Evolutionary conservation across 2,113 vertebrate species (phyloP).

Genomic region (Stictonetta naevosa): DNA sequence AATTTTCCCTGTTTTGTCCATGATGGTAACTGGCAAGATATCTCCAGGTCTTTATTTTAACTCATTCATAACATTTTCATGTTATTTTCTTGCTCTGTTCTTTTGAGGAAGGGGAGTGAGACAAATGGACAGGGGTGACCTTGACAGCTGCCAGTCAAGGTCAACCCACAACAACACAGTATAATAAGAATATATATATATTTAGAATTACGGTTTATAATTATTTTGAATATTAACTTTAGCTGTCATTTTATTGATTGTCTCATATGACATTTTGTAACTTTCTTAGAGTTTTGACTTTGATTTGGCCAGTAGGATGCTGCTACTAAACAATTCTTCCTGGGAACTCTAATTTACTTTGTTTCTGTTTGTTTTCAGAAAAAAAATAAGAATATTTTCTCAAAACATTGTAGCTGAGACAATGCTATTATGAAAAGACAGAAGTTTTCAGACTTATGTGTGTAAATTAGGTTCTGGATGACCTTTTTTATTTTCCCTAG

Average conservation of each 20-base stretch:
- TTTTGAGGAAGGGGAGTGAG: not conserved
- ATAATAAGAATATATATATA: not conserved
- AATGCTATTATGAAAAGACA: not conserved
- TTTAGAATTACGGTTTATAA: not conserved
- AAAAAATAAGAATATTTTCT: not conserved
- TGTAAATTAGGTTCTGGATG: not conserved
- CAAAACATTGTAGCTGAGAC: not conserved
- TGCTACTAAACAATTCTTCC: not conserved
- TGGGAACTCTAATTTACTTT: not conserved
- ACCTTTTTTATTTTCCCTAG: not conserved
- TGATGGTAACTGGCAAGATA: not conserved
- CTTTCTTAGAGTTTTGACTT: not conserved
- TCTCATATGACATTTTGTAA: not conserved
- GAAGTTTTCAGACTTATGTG: accelerated
- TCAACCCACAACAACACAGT: not conserved
- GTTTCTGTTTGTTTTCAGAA: not conserved
- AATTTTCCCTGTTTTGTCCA: not conserved
- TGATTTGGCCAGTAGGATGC: not conserved
- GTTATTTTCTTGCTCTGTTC: not conserved
- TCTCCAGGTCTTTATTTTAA: too few species aligned
- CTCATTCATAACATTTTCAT: not conserved
- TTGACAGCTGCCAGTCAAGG: not conserved
- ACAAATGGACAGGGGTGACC: not conserved
- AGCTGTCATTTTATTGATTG: not conserved
- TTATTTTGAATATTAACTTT: not conserved